Percentiles rank a stretch among this genome's conserved stretches.
Evolutionary conservation across 2,888 invertebrate genomes (phyloP).

Genomic region (Serripes groenlandicus): DNA sequence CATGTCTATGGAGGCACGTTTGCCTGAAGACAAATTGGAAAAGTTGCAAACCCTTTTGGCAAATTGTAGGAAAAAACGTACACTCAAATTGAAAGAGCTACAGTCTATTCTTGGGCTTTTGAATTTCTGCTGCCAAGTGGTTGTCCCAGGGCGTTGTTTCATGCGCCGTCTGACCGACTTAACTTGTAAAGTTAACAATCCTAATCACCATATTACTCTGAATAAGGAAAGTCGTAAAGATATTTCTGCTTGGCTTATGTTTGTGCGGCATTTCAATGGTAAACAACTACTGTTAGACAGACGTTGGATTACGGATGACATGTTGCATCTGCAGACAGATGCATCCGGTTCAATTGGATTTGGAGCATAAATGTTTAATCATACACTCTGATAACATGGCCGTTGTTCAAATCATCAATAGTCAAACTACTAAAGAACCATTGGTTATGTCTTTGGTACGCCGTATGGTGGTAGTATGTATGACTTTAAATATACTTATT

Average conservation of each 20-base stretch:
- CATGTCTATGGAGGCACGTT: conserved; percentile 38
- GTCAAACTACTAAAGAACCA: conserved; percentile 38
- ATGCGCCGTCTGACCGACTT: conserved; percentile 41
- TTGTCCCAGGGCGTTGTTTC: conserved; percentile 45
- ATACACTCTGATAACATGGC: conserved; percentile 58
- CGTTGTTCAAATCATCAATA: conserved; percentile 62
- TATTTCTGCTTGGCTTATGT: conserved; percentile 38
- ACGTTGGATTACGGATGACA: conserved; percentile 16
- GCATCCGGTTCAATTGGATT: conserved; percentile 51
- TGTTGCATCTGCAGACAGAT: conserved; percentile 37
- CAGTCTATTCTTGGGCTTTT: conserved; percentile 35
- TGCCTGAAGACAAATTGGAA: conserved; percentile 38
- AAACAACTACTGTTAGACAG: conserved; percentile 28
- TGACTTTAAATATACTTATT: conserved; percentile 50
- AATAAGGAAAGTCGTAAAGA: conserved; percentile 32
- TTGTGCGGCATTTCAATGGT: conserved; percentile 56
- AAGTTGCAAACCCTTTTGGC: neutral
- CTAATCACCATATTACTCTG: conserved; percentile 44
- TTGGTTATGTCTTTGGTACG: conserved; percentile 41
- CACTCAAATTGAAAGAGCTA: conserved; percentile 12
- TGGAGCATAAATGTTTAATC: conserved; percentile 49
- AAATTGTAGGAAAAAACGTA: neutral
- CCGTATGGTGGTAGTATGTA: conserved; percentile 22
- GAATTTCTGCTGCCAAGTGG: conserved; percentile 53
- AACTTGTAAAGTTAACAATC: conserved; percentile 31